Conservation (phyloP, 1,140 invertebrate genomes). For the Colletes gigas region DNA sequence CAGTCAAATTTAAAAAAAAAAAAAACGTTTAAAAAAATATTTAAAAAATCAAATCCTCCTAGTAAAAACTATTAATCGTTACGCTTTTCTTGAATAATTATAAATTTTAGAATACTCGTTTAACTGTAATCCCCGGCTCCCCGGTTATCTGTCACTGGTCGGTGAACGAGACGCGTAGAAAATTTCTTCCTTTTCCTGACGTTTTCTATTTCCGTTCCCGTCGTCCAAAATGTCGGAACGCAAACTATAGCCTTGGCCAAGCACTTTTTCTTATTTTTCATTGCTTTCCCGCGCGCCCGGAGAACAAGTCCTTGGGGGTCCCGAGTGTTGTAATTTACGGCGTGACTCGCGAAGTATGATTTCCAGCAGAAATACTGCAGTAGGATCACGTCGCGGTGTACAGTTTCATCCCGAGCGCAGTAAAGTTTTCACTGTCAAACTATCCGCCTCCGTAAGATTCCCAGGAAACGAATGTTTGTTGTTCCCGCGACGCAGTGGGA, state of each 20-base stretch:
- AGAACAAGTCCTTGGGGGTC: slow-evolving; percentile 19
- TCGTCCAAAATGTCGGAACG: neutral
- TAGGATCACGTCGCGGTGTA: slow-evolving; percentile 18
- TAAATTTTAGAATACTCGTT: too few relatives aligned
- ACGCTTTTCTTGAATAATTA: too few relatives aligned
- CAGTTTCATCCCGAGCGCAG: slow-evolving; percentile 30
- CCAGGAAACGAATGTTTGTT: slow-evolving; percentile 14
- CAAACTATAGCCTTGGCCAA: neutral
- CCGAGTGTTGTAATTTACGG: slow-evolving; percentile 32
- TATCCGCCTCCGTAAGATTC: slow-evolving; percentile 1
- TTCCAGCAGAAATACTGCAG: slow-evolving; percentile 27
- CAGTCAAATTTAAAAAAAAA: too few relatives aligned
- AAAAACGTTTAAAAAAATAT: too few relatives aligned
- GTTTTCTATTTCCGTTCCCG: neutral
- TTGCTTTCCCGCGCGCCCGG: neutral
- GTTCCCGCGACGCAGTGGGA: neutral
- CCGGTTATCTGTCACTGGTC: too few relatives aligned
- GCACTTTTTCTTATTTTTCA: slow-evolving; percentile 9
- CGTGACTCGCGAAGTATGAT: slow-evolving; percentile 30
- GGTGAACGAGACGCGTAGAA: neutral
- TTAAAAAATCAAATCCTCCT: too few relatives aligned
- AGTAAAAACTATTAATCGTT: too few relatives aligned
- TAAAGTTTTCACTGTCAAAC: slow-evolving; percentile 30
- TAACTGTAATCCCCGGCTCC: too few relatives aligned
- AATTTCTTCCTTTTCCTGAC: neutral